phyloP scores from a whole-genome alignment of 1,140 invertebrate species.

The Trichonephila clavata region DNA sequence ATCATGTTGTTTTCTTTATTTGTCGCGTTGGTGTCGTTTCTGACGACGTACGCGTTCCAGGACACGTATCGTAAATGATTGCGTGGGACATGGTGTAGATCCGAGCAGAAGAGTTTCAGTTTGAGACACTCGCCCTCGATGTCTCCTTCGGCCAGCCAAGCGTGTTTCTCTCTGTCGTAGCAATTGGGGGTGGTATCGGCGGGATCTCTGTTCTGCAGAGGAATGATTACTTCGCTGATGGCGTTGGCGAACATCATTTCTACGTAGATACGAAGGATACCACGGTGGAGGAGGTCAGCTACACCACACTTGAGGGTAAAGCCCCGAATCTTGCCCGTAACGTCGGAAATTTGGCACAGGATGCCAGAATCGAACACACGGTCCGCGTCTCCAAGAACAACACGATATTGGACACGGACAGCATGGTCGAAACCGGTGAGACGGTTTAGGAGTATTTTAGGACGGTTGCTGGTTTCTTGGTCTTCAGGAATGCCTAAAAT shows the following conservation, averaged over 20 bases:
- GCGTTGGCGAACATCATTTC: constrained; percentile 90
- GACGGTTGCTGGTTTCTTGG: constrained; percentile 67
- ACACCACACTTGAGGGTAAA: constrained; percentile 87
- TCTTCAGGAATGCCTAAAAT: constrained; percentile 52
- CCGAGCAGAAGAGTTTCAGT: constrained; percentile 89
- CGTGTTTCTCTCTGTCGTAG: constrained; percentile 92
- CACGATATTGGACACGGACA: constrained; percentile 88
- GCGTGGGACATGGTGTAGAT: constrained; percentile 91
- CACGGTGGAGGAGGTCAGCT: constrained; percentile 80
- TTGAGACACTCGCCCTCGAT: constrained; percentile 89
- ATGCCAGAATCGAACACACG: constrained; percentile 88
- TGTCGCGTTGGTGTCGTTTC: constrained; percentile 74
- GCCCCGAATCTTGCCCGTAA: constrained; percentile 87
- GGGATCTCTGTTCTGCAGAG: constrained; percentile 76
- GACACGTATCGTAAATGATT: constrained; percentile 90
- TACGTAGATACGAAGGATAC: constrained; percentile 81
- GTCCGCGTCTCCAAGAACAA: constrained; percentile 88
- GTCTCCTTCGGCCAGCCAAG: constrained; percentile 91
- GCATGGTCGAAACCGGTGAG: constrained; percentile 91
- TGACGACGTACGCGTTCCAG: constrained; percentile 88
- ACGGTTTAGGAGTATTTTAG: constrained; percentile 83
- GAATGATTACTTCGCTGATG: constrained; percentile 86
- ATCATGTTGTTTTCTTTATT: constrained; percentile 79
- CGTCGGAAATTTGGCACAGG: constrained; percentile 89
- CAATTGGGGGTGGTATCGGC: constrained; percentile 84